phyloP scores from a whole-genome alignment of 2,113 vertebrate genomes.

The Oryzias woworae region DNA sequence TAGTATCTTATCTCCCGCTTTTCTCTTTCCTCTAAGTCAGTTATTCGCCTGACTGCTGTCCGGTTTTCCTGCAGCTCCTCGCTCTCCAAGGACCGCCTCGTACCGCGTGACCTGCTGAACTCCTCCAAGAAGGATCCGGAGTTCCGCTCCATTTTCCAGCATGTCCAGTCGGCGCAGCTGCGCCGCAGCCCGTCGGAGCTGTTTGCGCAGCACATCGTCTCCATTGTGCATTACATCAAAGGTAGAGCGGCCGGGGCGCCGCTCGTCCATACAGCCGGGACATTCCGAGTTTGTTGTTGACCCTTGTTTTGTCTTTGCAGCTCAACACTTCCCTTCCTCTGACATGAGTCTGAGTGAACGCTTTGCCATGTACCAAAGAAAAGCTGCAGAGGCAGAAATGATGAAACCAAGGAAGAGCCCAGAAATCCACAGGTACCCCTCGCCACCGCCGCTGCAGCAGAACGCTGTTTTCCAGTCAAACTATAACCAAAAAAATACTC shows the following conservation, averaged over 20 bases:
- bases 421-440: conserved; percentile 94
- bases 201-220: conserved; percentile 97
- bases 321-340: conserved; percentile 93
- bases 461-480: no score
- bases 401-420: conserved; percentile 96
- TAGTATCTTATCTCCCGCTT: no score
- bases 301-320: conserved; percentile 67
- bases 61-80: conserved; percentile 78
- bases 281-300: no score
- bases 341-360: conserved; percentile 94
- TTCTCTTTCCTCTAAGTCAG: no score
- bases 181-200: conserved; percentile 91
- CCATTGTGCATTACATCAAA: conserved; percentile 97
- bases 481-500: no score
- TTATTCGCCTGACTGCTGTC: neutral
- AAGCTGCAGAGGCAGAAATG: conserved; percentile 90
- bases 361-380: conserved; percentile 98
- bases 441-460: neutral
- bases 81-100: conserved; percentile 85
- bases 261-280: no score
- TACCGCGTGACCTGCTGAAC: conserved; percentile 85
- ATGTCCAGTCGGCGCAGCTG: conserved; percentile 91
- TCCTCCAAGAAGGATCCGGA: conserved; percentile 91
- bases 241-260: conserved; percentile 69
- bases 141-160: conserved; percentile 96